These are phyloP conservation scores for Callyntrura guangdongensis DNA, from an alignment of 2,888 invertebrate genomes.

Conservation along the genomic window DNA sequence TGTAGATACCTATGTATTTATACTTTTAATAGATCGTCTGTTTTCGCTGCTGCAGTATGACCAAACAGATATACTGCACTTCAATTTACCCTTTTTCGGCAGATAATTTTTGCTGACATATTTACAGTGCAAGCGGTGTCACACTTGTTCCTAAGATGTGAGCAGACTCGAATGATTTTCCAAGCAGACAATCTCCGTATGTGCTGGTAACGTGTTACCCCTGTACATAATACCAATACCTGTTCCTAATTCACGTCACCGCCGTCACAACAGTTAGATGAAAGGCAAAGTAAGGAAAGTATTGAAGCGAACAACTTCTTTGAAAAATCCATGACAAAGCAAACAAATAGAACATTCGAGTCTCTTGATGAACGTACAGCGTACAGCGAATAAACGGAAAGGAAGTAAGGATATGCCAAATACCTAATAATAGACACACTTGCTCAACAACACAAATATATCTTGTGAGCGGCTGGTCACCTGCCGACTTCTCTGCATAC, in stretches of 20 bases:
- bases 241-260: not conserved
- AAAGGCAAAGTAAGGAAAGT: conserved; percentile 17
- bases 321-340: conserved; percentile 37
- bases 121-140: not conserved
- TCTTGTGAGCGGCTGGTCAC: conserved; percentile 1
- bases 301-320: conserved; percentile 10
- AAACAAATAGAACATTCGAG: not conserved
- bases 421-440: not conserved
- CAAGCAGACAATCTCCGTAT: too few relatives aligned
- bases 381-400: not conserved
- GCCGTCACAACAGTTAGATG: not conserved
- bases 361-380: not conserved
- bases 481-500: not conserved
- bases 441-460: not conserved
- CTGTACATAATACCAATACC: not conserved
- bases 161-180: too few relatives aligned
- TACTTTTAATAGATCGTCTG: conserved; percentile 4
- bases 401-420: not conserved
- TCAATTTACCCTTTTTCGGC: not conserved
- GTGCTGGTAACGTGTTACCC: too few relatives aligned
- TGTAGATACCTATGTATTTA: too few relatives aligned
- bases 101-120: not conserved
- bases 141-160: not conserved
- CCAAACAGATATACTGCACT: conserved; percentile 36
- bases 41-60: not conserved